phyloP scores from a whole-genome alignment of 2,888 invertebrate species.

The Macropis europaea region DNA sequence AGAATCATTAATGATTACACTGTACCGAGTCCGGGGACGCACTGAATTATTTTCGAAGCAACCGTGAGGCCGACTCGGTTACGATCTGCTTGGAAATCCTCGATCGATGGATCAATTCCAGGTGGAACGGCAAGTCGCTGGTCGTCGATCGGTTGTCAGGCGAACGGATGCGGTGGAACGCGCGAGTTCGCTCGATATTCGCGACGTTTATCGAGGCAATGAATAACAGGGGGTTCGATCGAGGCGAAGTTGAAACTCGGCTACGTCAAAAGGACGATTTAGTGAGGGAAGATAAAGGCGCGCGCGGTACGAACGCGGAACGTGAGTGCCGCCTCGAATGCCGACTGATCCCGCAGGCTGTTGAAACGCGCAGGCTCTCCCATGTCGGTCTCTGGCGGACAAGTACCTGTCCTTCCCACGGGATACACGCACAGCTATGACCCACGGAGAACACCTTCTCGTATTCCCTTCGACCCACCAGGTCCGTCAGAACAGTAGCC shows the following conservation, averaged over 20 bases:
- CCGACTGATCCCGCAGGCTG: slow-evolving; percentile 65
- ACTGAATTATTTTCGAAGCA: neutral
- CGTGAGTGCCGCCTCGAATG: slow-evolving; percentile 66
- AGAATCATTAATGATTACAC: too few species aligned
- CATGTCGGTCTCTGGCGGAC: slow-evolving; percentile 44
- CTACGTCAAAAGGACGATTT: slow-evolving; percentile 48
- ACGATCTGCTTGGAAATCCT: neutral
- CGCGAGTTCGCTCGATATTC: slow-evolving; percentile 35
- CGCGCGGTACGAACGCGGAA: slow-evolving; percentile 59
- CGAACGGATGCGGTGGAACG: neutral
- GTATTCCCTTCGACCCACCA: neutral
- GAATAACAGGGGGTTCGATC: slow-evolving; percentile 38
- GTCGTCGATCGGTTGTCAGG: neutral
- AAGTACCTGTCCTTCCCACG: slow-evolving; percentile 38
- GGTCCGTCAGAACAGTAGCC: too few species aligned
- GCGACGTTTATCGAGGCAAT: slow-evolving; percentile 42
- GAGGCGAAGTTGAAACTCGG: too few species aligned
- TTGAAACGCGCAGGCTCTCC: slow-evolving; percentile 67
- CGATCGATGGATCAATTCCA: neutral
- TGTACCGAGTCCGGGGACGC: too few species aligned
- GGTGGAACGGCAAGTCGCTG: neutral
- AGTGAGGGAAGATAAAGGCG: slow-evolving; percentile 57
- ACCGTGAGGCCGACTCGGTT: too few species aligned
- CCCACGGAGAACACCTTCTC: slow-evolving; percentile 13
- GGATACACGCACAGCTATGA: slow-evolving; percentile 20